Percentiles rank a stretch among this genome's conserved stretches.
phyloP scores from a whole-genome alignment of 2,113 vertebrate species.

The Paratilapia polleni region DNA sequence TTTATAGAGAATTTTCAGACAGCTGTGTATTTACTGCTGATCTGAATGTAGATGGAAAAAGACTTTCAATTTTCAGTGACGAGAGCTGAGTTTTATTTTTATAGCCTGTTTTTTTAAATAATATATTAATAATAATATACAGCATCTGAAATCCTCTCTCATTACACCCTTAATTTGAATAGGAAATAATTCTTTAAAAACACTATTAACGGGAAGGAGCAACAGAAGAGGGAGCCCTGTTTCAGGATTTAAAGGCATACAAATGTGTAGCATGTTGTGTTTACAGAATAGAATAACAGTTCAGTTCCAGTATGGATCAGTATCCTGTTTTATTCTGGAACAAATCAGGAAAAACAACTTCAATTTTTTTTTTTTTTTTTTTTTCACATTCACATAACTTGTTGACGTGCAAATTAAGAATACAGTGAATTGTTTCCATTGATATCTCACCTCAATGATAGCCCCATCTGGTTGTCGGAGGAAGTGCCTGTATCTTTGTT shows the following conservation, averaged over 20 bases:
- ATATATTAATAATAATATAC: not conserved
- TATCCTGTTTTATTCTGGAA: not conserved
- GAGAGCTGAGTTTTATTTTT: rapidly evolving
- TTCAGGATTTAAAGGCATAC: not conserved
- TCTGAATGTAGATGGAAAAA: not conserved
- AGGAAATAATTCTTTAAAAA: not conserved
- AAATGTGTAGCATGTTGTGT: not conserved
- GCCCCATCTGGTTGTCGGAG: constrained; percentile 87
- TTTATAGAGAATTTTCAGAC: too few species aligned
- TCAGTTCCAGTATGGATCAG: not conserved
- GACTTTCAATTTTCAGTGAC: not conserved
- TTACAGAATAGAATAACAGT: too few species aligned
- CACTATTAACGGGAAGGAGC: not conserved
- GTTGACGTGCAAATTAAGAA: not conserved
- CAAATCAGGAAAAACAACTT: not conserved
- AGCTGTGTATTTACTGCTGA: not conserved
- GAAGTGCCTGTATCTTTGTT: constrained; percentile 87
- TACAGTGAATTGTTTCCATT: not conserved
- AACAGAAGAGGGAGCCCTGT: not conserved
- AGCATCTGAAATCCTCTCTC: not conserved
- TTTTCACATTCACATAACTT: not conserved
- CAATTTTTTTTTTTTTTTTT: not conserved
- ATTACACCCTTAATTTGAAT: not conserved
- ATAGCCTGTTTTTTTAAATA: not conserved
- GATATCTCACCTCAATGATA: constrained; percentile 87